Evolutionary conservation across 2,888 invertebrate species (phyloP).

Genomic region (Cryptophagus acutangulus): DNA sequence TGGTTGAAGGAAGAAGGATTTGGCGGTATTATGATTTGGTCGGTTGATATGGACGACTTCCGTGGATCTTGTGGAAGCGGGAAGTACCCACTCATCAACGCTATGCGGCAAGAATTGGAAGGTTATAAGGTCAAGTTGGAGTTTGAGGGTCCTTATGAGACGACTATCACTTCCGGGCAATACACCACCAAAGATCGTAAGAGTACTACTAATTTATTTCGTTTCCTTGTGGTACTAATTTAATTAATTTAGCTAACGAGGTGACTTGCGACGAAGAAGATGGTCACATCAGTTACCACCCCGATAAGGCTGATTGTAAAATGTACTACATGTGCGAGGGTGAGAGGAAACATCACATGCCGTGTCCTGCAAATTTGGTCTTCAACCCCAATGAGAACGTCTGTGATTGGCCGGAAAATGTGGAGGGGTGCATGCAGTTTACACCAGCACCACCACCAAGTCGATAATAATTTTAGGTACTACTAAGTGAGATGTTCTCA

Average conservation of each 20-base stretch:
- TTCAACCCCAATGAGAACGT: constrained; percentile 91
- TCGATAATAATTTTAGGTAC: too few species aligned
- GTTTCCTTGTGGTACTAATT: constrained; percentile 12
- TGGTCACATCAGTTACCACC: constrained; percentile 91
- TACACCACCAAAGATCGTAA: constrained; percentile 88
- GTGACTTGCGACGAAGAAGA: constrained; percentile 89
- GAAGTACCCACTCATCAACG: constrained; percentile 82
- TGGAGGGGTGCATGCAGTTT: constrained; percentile 75
- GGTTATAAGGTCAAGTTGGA: constrained; percentile 77
- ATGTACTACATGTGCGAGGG: constrained; percentile 97
- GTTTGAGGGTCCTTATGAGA: constrained; percentile 83
- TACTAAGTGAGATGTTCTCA: too few species aligned
- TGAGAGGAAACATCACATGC: constrained; percentile 93
- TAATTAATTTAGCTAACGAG: constrained; percentile 84
- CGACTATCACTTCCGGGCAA: constrained; percentile 63
- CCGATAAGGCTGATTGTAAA: constrained; percentile 85
- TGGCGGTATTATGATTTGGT: constrained; percentile 97
- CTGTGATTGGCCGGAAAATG: constrained; percentile 95
- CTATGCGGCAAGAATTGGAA: constrained; percentile 79
- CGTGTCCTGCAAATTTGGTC: constrained; percentile 86
- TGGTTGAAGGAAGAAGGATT: constrained; percentile 93
- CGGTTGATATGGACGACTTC: constrained; percentile 95
- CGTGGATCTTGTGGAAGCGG: constrained; percentile 84
- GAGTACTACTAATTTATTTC: constrained; percentile 41
- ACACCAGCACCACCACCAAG: constrained; percentile 59